phyloP scores from a whole-genome alignment of 2,888 invertebrate species.

The Hemicrepidius hirtus region DNA sequence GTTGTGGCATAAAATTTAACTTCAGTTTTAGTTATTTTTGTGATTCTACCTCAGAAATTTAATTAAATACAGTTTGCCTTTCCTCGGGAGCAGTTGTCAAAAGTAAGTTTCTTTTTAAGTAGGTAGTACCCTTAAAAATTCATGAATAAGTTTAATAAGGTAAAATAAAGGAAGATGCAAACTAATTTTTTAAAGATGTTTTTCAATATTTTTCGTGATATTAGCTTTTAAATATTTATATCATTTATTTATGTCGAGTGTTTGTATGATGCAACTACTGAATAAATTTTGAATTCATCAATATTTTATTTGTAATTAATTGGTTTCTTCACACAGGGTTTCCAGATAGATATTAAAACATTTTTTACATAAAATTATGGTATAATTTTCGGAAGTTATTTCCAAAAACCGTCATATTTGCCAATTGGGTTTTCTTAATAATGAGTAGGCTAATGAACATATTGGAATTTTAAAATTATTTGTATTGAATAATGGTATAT shows the following conservation, averaged over 20 bases:
- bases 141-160: not conserved
- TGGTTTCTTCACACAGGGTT: no score
- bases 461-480: no score
- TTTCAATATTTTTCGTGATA: slow-evolving; percentile 49
- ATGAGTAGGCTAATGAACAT: no score
- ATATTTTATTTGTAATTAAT: not conserved
- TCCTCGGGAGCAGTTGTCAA: slow-evolving; percentile 23
- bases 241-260: slow-evolving; percentile 48
- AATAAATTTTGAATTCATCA: slow-evolving; percentile 36
- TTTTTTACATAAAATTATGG: no score
- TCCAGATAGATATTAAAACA: no score
- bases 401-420: no score
- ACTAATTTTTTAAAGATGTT: slow-evolving; percentile 15
- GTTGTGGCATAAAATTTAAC: slow-evolving; percentile 11
- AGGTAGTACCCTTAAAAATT: not conserved
- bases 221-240: slow-evolving; percentile 52
- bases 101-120: slow-evolving; percentile 30
- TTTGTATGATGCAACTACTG: slow-evolving; percentile 41
- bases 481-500: no score
- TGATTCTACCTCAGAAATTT: not conserved
- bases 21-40: slow-evolving; percentile 25
- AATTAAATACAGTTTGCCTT: slow-evolving; percentile 38
- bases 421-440: no score
- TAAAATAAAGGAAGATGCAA: not conserved
- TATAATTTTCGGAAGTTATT: no score